Evolutionary conservation across 2,113 vertebrate genomes (phyloP).

Genomic region (Cheirogaleus medius): DNA sequence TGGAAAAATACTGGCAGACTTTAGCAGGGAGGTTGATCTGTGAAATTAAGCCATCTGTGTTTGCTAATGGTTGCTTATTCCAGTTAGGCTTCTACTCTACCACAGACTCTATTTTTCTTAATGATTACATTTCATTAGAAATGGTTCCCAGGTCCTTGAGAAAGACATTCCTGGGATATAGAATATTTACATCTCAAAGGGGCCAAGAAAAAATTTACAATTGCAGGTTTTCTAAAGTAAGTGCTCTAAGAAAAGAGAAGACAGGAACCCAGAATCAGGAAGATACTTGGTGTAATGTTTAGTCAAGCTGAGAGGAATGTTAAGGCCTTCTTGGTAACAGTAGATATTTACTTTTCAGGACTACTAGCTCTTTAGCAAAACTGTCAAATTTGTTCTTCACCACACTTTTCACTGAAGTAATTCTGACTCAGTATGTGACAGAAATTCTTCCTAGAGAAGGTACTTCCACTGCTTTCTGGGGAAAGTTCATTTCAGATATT

Average conservation of each 20-base stretch:
- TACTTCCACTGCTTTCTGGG: background rate
- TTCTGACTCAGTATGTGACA: background rate
- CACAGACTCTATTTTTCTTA: background rate
- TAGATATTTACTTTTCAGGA: background rate
- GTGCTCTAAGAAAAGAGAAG: background rate
- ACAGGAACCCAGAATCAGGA: background rate
- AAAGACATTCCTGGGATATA: background rate
- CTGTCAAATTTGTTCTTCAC: background rate
- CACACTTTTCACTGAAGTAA: background rate
- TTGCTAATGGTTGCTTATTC: background rate
- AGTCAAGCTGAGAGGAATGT: background rate
- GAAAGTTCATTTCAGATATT: constrained; percentile 11
- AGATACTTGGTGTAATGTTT: background rate
- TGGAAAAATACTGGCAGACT: background rate
- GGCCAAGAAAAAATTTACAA: background rate
- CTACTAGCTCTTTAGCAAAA: background rate
- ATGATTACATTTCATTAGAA: background rate
- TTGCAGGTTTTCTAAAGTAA: background rate
- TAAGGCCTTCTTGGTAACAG: background rate
- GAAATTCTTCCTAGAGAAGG: background rate
- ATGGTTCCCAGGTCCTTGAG: background rate
- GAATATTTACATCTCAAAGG: background rate
- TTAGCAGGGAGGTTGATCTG: background rate
- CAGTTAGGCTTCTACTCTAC: background rate
- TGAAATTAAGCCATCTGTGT: background rate